Conservation (phyloP, 2,888 invertebrate genomes). For the Tenthredo scrophulariae region DNA sequence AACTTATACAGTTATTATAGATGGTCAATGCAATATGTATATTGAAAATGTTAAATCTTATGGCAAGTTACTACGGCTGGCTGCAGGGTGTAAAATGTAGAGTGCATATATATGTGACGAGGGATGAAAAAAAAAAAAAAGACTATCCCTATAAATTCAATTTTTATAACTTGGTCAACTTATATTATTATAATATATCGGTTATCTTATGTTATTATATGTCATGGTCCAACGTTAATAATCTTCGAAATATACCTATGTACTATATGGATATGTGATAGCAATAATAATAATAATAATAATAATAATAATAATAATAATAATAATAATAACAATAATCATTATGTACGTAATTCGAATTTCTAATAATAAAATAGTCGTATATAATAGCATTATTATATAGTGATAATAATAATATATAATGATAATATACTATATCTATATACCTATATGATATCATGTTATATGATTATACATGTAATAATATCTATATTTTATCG, state of each 20-base stretch:
- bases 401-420: conserved; percentile 3
- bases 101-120: not conserved
- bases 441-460: conserved; percentile 58
- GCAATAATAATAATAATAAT: conserved; percentile 71
- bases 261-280: not conserved
- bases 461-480: not conserved
- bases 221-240: conserved; percentile 73
- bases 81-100: not conserved
- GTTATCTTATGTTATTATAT: conserved; percentile 60
- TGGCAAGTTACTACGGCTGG: conserved; percentile 51
- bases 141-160: not conserved
- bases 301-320: conserved; percentile 44
- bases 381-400: conserved; percentile 59
- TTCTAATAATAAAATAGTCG: not conserved
- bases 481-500: not conserved
- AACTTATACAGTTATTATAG: no score
- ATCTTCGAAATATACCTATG: conserved; percentile 54
- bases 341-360: not conserved
- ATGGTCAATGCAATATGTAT: not conserved
- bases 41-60: not conserved
- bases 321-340: conserved; percentile 59
- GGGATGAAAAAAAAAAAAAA: not conserved
- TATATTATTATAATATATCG: not conserved
- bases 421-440: conserved; percentile 12
- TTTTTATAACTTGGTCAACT: conserved; percentile 10